A percentile compares a stretch with the other conserved stretches of the same genome.
These are phyloP conservation scores for Argyrosomus japonicus DNA, from an alignment of 2,113 vertebrate genomes.

Conservation along the genomic window DNA sequence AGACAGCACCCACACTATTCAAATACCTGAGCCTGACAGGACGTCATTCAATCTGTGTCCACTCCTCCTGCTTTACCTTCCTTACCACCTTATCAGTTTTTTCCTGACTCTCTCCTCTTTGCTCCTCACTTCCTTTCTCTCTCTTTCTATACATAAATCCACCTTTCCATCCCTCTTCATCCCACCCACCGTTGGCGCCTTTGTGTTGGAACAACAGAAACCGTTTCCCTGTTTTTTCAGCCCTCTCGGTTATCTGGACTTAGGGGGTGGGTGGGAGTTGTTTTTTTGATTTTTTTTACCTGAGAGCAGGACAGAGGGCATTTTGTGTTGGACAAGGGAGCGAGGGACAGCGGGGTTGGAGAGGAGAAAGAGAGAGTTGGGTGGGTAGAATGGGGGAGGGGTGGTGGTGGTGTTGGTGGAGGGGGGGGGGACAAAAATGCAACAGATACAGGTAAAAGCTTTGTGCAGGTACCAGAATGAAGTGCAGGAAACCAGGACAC, in stretches of 20 bases:
- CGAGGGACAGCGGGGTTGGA: slow-evolving; percentile 23
- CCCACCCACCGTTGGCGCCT: background rate
- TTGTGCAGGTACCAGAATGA: slow-evolving; percentile 51
- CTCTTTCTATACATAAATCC: slow-evolving; percentile 32
- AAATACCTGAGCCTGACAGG: slow-evolving; percentile 43
- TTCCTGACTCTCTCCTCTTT: slow-evolving; percentile 5
- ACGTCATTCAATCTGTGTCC: slow-evolving; percentile 38
- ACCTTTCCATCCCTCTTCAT: slow-evolving; percentile 19
- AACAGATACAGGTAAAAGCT: slow-evolving; percentile 64
- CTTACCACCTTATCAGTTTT: slow-evolving; percentile 23
- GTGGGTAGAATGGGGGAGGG: background rate
- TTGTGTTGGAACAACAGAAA: slow-evolving; percentile 53
- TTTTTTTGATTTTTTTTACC: slow-evolving; percentile 23
- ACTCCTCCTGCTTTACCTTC: slow-evolving; percentile 28
- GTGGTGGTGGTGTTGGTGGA: too few species aligned
- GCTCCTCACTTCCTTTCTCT: background rate
- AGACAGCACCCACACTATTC: slow-evolving; percentile 1
- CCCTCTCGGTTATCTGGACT: slow-evolving; percentile 48
- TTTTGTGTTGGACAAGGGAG: slow-evolving; percentile 67
- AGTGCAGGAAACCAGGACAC: slow-evolving; percentile 30
- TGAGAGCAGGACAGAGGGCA: slow-evolving; percentile 66
- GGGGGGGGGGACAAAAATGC: slow-evolving; percentile 38
- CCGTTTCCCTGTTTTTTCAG: slow-evolving; percentile 7
- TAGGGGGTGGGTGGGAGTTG: slow-evolving; percentile 17
- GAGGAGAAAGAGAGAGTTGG: slow-evolving; percentile 16